Evolutionary conservation across 2,113 vertebrate genomes (phyloP), one percentile per base, ranked within the genome.

Genomic region (Lates calcarifer): DNA sequence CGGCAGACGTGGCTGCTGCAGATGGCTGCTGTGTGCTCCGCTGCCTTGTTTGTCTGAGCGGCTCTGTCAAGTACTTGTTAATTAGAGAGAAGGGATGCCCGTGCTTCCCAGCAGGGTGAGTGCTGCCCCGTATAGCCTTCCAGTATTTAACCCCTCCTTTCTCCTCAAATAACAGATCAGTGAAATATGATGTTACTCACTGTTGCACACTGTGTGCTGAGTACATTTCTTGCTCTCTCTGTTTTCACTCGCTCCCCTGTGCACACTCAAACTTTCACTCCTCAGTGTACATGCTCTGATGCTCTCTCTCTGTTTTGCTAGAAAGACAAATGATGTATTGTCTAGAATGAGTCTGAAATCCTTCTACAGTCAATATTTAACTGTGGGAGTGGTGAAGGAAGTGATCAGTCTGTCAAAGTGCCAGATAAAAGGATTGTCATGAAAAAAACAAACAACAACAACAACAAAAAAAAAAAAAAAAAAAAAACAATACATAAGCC

Each of bases 1-100:
- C n/a, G 2, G 75, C 81, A 67, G 77, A 80, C 18, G 35, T 41
- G 12, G 61, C 74, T 15, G 72, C 62, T 87, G 82, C 84, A 93
- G 90, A 93, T 82, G 87, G 85, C 76, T 28, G 77, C 83, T 74
- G 78, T 61, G 83, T 71, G 89, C 89, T 79, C 77, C 0, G 51
- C 26, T 58, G 88, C 72, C 72, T 82, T 60, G 75, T 87, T 84
- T 74, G 81, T 88, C 81, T 73, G 79, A 82, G 85, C n/a, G 8
- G 47, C 57, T 87, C 77, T 81, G 85, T 88, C 85, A 76, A 88
- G 73, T 53, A 55, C 57, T 81, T 71, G 86, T 90, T 92, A 87
- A 91, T 89, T 84, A 87, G 79, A 62, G 66, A 77, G 75, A 83
- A 31, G 77, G 31, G 69, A 71, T 22, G 67, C 45, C 37, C 7